These are phyloP conservation scores for Pagrus major DNA, from an alignment of 2,113 vertebrate species.

Conservation along the genomic window DNA sequence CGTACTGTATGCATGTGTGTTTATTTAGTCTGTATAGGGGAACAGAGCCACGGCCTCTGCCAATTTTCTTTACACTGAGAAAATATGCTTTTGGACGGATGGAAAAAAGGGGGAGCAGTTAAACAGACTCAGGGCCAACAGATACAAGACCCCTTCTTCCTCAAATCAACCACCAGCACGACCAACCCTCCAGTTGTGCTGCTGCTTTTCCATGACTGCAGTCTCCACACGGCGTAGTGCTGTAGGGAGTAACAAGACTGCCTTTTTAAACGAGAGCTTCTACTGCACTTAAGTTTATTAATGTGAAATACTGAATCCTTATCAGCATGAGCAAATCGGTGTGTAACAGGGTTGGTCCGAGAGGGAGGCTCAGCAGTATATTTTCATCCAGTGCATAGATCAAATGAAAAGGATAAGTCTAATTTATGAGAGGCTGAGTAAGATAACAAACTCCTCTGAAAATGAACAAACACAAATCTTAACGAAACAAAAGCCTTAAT, in stretches of 20 bases:
- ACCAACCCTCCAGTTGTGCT: constrained; percentile 15
- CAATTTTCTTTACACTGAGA: constrained; percentile 83
- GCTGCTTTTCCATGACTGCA: constrained; percentile 24
- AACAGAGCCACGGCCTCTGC: constrained; percentile 74
- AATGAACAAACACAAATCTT: not conserved
- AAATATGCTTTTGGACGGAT: constrained; percentile 80
- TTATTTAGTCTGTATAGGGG: constrained; percentile 85
- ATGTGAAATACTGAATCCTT: not conserved
- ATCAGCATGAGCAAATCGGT: constrained; percentile 22
- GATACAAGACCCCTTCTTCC: constrained; percentile 72
- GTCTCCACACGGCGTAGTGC: not conserved
- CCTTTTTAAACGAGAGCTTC: not conserved
- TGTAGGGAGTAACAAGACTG: not conserved
- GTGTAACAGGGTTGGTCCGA: constrained; percentile 1
- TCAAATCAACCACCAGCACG: constrained; percentile 40
- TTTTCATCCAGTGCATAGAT: not conserved
- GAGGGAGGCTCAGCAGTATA: not conserved
- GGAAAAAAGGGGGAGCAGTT: constrained; percentile 71
- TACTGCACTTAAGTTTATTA: not conserved
- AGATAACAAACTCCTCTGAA: not conserved
- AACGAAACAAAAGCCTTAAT: not conserved
- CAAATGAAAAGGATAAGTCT: not conserved
- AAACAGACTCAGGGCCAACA: constrained; percentile 79
- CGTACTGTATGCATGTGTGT: constrained; percentile 66
- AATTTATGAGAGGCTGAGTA: not conserved